Base-by-base conservation (phyloP, 2,888 invertebrate genomes). In the Physocephala rufipes region DNA sequence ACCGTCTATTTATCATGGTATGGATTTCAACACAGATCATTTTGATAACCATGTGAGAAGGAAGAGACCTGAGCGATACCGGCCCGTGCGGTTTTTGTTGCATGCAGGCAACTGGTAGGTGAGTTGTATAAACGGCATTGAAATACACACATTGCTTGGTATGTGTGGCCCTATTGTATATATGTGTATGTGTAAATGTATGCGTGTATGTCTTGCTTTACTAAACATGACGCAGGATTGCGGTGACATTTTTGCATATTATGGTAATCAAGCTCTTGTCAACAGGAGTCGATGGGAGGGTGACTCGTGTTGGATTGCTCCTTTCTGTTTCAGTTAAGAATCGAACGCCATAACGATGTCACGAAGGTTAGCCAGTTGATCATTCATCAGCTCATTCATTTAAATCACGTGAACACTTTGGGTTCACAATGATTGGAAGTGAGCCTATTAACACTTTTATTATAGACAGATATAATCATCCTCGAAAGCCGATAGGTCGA, bases 121-220 rank as follows among this genome's bases (percentile, higher is more conserved):
- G 51, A 78, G 79, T 81, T 81, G 79, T 77, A 80, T 71, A 76
- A 81, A 80, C 80, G 79, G 79, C 80, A 81, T 81, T 81, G 80
- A 80, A 80, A 81, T 79, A 80, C 73, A 71, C 68, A 47, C 59
- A 67, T 30, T 47, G 36, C 36, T 4, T 36, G 36, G n/a, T n/a
- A n/a, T n/a, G n/a, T n/a, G n/a, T n/a, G n/a, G n/a, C n/a, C n/a
- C n/a, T n/a, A n/a, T n/a, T n/a, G n/a, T n/a, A n/a, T n/a, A n/a
- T n/a, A n/a, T n/a, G n/a, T n/a, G n/a, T n/a, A n/a, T n/a, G n/a
- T n/a, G n/a, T n/a, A n/a, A n/a, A n/a, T 36, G 36, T 36, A 9
- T 36, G 36, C 36, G 36, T 9, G 36, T 9, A n/a, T n/a, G n/a
- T n/a, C n/a, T n/a, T n/a, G n/a, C n/a, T n/a, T n/a, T n/a, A 9